A percentile compares a stretch with the other conserved stretches of the same genome.
These are phyloP conservation scores for Lasioglossum figueresi DNA, from an alignment of 2,888 invertebrate genomes.

Conservation along the genomic window DNA sequence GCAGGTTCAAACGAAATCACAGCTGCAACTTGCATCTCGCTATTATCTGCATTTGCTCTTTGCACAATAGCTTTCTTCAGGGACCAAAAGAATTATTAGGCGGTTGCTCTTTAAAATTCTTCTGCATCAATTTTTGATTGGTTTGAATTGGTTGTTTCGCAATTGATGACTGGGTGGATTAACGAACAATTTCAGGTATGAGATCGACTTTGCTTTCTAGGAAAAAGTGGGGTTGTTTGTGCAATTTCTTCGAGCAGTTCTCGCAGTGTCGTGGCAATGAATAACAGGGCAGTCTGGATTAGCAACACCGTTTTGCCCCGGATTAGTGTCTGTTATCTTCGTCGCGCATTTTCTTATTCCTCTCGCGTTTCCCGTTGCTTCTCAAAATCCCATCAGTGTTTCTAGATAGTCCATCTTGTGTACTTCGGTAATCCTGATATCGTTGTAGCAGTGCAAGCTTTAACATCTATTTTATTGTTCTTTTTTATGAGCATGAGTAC, in stretches of 20 bases:
- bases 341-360: conserved; percentile 33
- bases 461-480: neutral
- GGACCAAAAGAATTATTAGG: too few relatives aligned
- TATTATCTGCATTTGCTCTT: neutral
- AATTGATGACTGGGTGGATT: neutral
- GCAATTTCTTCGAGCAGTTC: neutral
- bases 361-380: neutral
- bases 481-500: neutral
- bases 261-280: neutral
- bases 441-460: neutral
- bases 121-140: neutral
- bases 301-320: neutral
- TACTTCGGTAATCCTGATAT: neutral
- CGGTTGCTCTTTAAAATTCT: too few relatives aligned
- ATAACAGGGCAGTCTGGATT: neutral
- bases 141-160: too few relatives aligned
- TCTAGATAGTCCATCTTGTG: neutral
- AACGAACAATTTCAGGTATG: neutral
- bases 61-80: too few relatives aligned
- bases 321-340: conserved; percentile 2
- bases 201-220: neutral
- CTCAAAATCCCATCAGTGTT: neutral
- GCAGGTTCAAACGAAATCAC: neutral
- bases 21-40: neutral
- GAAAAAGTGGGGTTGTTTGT: neutral